Base-by-base conservation (phyloP, 2,113 vertebrate species). In the Otus sunia region DNA sequence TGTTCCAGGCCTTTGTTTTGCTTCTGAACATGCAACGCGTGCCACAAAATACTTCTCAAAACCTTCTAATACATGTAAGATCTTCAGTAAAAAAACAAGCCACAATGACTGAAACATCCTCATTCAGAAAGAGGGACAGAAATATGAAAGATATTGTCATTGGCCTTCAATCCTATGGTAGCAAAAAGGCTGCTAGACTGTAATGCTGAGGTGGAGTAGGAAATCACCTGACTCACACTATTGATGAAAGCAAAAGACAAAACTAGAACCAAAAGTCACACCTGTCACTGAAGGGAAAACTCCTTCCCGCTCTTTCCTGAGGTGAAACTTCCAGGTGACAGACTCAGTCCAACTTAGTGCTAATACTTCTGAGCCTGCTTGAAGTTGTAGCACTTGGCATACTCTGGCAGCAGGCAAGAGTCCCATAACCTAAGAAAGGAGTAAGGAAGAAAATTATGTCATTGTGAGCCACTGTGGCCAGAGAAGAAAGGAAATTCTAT, bases 371-470 rank as follows among this genome's bases (percentile, higher is more conserved):
- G 29, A 58, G 25, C 15, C 21, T 53, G 16, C 52, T 14, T 49
- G 3, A 75, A 77, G 77, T 12, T 58, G 37, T 64, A 88, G 16
- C 11, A 36, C 9, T 64, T 41, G 12, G 12, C 32, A 22, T 5
- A 53, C 26, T 10, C 26, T 6, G 6, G 32, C 47, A 62, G 64
- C 36, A 59, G 52, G 20, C 52, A 86, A 47, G 45, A 50, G 27
- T 53, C 37, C 21, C 0, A 1, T 3, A 8, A 9, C 19, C 15
- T 55, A 43, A 23, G 41, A 1, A 50, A 74, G 26, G 15, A 45
- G 41, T 2, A 50, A 74, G 22, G 15, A 88, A 64, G 43, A 36
- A 59, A 75, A 49, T 49, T 12, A 17, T 3, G 5, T 62, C 41
- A 15, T 25, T 15, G 11, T 52, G 20, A 73, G 15, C 10, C 41